Base-by-base conservation (phyloP, 2,113 vertebrate species). In the Panthera tigris region DNA sequence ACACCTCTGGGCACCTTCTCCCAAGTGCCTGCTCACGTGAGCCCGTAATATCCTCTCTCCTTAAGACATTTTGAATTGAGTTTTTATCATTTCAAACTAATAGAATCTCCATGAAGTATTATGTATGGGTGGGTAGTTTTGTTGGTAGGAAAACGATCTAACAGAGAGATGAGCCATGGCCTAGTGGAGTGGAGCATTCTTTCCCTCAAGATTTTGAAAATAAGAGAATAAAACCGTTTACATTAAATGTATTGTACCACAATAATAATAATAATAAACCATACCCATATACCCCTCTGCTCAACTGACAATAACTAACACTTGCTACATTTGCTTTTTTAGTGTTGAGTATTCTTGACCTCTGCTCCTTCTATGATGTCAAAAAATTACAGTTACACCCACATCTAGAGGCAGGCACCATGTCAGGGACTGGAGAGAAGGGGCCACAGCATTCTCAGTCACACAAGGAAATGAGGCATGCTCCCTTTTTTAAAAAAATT, bases 11-110 rank as follows among this genome's bases (percentile, higher is more conserved):
- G n/a, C 13, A 2, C 29, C 31, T 9, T 55, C 33, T 45, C 7
- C 39, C 0, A 2, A 1, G 1, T 10, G 5, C 21, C n/a, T 12
- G 33, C 41, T 4, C 16, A 23, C 6, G 6, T 27, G 39, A 15
- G 36, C 15, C 66, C 74, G 7, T 25, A 33, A 55, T 1, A 1
- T 19, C 39, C 14, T 15, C 36, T 82, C 12, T 68, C 11, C 52
- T 66, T 65, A 71, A 36, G 39, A 36, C 25, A 81, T 21, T n/a
- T 0, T n/a, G 71, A 84, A 1, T 21, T 69, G 74, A 14, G 18
- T 7, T 79, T 65, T 84, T 66, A 55, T 27, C 31, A 79, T 79
- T 78, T 76, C 57, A 63, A 25, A 82, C 50, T 9, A 68, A 55
- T 19, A 88, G n/a, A 50, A 39, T 83, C 16, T 18, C 15, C 25